Percentiles rank a stretch among this genome's conserved stretches.
phyloP scores from a whole-genome alignment of 2,888 invertebrate species.

The Loripinus fragilis region DNA sequence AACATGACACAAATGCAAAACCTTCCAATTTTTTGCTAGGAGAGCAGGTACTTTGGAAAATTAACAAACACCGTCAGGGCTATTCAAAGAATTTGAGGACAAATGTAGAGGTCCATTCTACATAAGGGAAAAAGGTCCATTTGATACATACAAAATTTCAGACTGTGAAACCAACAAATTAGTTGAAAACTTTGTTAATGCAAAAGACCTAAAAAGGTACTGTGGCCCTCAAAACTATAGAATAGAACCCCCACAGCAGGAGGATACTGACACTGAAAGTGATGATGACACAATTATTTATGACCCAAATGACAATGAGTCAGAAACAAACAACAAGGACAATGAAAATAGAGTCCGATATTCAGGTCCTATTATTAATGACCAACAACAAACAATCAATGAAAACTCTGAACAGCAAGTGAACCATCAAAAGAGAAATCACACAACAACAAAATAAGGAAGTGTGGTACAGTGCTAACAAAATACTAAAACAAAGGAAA shows the following conservation, averaged over 20 bases:
- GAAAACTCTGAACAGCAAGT: background rate
- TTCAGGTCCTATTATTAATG: background rate
- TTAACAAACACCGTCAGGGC: constrained; percentile 21
- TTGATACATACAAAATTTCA: no score
- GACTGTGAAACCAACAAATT: no score
- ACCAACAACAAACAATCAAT: background rate
- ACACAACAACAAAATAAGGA: constrained; percentile 5
- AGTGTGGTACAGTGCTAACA: no score
- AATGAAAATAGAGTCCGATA: background rate
- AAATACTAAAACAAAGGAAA: no score
- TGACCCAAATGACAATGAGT: background rate
- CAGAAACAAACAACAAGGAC: background rate
- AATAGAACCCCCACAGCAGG: no score
- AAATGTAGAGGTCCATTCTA: no score
- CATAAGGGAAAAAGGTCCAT: constrained; percentile 25
- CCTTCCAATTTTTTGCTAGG: constrained; percentile 26
- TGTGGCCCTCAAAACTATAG: constrained; percentile 23
- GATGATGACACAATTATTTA: no score
- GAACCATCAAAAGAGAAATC: background rate
- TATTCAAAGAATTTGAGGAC: constrained; percentile 30
- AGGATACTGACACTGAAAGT: no score
- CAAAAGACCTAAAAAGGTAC: constrained; percentile 30
- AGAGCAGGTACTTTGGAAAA: no score
- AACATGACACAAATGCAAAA: constrained; percentile 38
- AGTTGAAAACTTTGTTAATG: constrained; percentile 24